Evolutionary conservation across 1,140 invertebrate genomes (phyloP).

Genomic region (Platorchestia sp.): DNA sequence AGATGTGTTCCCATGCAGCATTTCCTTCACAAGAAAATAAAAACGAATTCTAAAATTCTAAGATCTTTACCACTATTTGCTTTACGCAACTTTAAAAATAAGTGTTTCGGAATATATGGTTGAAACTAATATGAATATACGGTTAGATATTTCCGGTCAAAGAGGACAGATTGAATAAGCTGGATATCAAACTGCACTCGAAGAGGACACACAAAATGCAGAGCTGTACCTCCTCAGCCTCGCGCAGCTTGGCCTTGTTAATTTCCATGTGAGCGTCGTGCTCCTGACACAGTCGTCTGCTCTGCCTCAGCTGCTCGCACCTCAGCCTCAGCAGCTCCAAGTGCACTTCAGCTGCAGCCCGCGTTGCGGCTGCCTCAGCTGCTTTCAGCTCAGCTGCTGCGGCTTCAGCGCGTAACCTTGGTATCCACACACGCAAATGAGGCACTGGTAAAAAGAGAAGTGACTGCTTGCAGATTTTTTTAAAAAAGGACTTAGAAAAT

Average conservation of each 20-base stretch:
- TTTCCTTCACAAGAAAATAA: no score
- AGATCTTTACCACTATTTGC: no score
- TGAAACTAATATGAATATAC: background rate
- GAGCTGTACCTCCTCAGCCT: constrained; percentile 63
- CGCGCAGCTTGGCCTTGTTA: constrained; percentile 57
- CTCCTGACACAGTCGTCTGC: background rate
- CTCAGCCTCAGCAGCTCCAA: constrained; percentile 59
- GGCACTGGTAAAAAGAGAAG: background rate
- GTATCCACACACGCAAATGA: background rate
- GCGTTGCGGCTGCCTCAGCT: constrained; percentile 58
- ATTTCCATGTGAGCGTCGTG: constrained; percentile 59
- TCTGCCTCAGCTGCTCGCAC: constrained; percentile 59
- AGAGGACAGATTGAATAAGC: background rate
- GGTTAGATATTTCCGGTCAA: background rate
- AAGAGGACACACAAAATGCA: background rate
- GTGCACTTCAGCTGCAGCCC: constrained; percentile 29
- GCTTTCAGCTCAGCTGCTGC: constrained; percentile 57
- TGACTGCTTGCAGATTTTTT: no score
- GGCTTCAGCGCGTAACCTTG: constrained; percentile 61
- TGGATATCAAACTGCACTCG: background rate
- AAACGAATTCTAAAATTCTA: no score
- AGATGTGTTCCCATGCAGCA: no score
- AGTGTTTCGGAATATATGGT: background rate
- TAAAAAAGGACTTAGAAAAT: no score
- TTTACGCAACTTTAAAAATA: no score